A percentile compares a stretch with the other conserved stretches of the same genome.
phyloP scores from a whole-genome alignment of 1,140 invertebrate genomes.

The Pseudobourletiella spinata region DNA sequence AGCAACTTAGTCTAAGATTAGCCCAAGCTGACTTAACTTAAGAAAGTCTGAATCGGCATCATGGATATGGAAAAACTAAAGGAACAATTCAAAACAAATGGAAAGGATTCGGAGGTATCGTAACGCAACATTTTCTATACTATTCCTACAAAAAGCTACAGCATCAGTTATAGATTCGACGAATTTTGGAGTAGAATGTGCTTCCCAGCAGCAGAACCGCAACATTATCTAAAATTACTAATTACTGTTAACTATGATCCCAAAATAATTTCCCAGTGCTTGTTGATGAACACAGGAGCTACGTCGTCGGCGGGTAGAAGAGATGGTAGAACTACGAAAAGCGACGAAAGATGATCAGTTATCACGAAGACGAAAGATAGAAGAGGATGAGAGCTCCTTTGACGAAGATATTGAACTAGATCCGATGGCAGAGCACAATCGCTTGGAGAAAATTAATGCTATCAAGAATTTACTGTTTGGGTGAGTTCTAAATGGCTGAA shows the following conservation, averaged over 20 bases:
- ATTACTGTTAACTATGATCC: too few species aligned
- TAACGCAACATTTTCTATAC: too few species aligned
- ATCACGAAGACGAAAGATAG: background rate
- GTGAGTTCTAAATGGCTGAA: background rate
- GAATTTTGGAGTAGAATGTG: too few species aligned
- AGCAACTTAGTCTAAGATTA: too few species aligned
- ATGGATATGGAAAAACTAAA: conserved; percentile 1
- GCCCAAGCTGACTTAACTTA: too few species aligned
- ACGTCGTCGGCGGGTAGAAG: background rate
- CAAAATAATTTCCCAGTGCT: too few species aligned
- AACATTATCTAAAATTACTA: too few species aligned
- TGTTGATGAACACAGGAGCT: background rate
- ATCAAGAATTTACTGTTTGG: background rate
- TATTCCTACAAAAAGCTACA: too few species aligned
- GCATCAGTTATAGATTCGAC: too few species aligned
- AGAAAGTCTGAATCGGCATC: too few species aligned
- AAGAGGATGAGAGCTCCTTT: background rate
- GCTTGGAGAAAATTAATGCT: background rate
- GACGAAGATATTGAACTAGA: background rate
- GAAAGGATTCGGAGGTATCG: background rate
- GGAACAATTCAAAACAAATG: conserved; percentile 1
- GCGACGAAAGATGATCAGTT: background rate
- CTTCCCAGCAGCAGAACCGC: too few species aligned
- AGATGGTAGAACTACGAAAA: background rate
- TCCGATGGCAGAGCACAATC: background rate